Evolutionary conservation across 1,140 invertebrate genomes (phyloP).

Genomic region (Procambarus virginalis): DNA sequence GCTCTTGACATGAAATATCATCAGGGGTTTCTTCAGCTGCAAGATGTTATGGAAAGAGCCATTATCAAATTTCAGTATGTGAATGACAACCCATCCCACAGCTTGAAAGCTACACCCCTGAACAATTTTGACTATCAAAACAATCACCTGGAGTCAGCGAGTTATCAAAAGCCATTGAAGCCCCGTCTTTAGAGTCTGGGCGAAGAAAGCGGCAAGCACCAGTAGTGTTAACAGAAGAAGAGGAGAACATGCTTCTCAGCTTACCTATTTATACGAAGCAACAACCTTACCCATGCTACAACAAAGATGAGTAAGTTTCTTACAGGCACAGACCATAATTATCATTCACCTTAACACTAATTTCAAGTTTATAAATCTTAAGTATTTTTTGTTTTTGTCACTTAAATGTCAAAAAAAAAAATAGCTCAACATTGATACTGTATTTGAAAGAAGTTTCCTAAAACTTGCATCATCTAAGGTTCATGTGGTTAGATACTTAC

Average conservation of each 20-base stretch:
- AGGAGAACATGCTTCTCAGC: constrained; percentile 27
- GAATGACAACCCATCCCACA: neutral
- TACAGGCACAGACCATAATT: neutral
- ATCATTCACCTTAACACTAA: no score
- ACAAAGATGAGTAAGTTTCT: constrained; percentile 49
- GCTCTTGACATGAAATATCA: constrained; percentile 54
- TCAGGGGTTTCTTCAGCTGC: constrained; percentile 56
- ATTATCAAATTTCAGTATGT: constrained; percentile 31
- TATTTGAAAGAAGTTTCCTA: no score
- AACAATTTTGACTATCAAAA: neutral
- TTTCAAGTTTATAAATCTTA: no score
- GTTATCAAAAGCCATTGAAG: neutral
- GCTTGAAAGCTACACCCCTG: neutral
- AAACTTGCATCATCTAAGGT: no score
- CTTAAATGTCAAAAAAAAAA: no score
- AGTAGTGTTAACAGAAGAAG: neutral
- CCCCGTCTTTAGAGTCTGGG: neutral
- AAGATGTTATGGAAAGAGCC: constrained; percentile 42
- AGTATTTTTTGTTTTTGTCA: no score
- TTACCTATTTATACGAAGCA: constrained; percentile 55
- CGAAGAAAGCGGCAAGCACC: neutral
- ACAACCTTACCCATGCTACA: constrained; percentile 56
- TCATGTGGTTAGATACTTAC: no score
- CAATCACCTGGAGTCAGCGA: neutral
- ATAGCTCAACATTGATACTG: no score